phyloP scores from a whole-genome alignment of 2,797 vertebrate species.

The Ptychadena robeensis region DNA sequence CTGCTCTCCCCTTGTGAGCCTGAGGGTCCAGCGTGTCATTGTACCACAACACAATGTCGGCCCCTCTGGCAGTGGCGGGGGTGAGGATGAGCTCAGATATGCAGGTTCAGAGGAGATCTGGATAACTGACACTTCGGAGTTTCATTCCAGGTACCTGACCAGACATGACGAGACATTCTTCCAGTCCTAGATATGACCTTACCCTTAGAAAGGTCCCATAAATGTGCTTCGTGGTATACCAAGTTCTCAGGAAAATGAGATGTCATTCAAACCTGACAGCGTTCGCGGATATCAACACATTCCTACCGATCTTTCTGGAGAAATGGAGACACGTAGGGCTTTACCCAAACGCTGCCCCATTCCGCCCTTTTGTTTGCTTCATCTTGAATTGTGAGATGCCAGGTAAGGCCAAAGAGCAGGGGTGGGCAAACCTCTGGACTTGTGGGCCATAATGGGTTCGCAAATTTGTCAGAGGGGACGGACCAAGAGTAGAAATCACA shows the following conservation, averaged over 20 bases:
- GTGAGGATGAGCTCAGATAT: constrained; percentile 18
- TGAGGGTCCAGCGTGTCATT: constrained; percentile 11
- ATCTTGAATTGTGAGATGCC: too few relatives aligned
- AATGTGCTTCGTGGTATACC: neutral
- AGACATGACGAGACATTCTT: constrained; percentile 52
- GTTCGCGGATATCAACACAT: neutral
- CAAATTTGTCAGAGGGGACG: too few relatives aligned
- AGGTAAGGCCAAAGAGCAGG: too few relatives aligned
- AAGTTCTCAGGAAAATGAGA: neutral
- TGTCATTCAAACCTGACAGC: neutral
- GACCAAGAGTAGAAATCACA: too few relatives aligned
- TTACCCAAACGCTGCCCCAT: too few relatives aligned
- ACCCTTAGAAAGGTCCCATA: neutral
- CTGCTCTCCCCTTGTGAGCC: constrained; percentile 22
- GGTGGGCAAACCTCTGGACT: too few relatives aligned
- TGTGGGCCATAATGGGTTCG: too few relatives aligned
- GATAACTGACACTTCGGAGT: constrained; percentile 34
- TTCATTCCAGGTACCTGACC: constrained; percentile 44
- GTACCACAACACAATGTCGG: constrained; percentile 6
- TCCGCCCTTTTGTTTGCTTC: too few relatives aligned
- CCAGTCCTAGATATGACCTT: constrained; percentile 28
- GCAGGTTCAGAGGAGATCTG: neutral
- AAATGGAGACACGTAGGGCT: too few relatives aligned
- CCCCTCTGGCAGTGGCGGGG: constrained; percentile 15
- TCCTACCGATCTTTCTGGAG: neutral